Evolutionary conservation across 37 sponge, comb jelly and placozoan species (phyloP), one percentile per base, ranked within the genome.

Genomic region (Mnemiopsis leidyi): DNA sequence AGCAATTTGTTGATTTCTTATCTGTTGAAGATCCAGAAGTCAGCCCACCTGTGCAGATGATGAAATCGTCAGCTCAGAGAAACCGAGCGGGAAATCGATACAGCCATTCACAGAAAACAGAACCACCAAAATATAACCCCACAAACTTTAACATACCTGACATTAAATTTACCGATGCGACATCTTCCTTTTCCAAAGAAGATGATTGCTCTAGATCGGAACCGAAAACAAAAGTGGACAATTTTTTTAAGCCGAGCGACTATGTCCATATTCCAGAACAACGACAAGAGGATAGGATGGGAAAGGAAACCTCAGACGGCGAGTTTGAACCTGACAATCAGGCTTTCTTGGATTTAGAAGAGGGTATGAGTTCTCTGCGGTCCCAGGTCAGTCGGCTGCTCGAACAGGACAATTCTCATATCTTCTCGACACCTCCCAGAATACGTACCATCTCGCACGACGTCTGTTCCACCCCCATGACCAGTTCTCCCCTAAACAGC

Each of bases 401-500:
- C 3, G 75, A 71, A 5, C 30, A 71, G 5, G 68, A 67, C 20
- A 67, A 13, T 67, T 48, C 61, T 13, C 61, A 48, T 13, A 5
- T 48, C 61, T 48, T 48, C 61, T 48, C 61, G 5, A 18, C 61
- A 5, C 61, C 61, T 13, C 9, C 13, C 61, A 13, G 61, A 13
- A 48, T 48, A 5, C 5, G 61, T 5, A 48, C 61, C 61, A 5
- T 48, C 9, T 48, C 61, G 13, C 61, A 48, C 13, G 61, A 48
- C 61, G 61, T 48, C 13, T 48, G 61, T 13, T 48, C 61, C 34
- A 77, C 79, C 21, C 79, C 79, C 21, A 77, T 31, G 32, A 77
- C 79, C 34, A 77, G 79, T 32, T 77, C 79, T 32, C 79, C 79
- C 1, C 26, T 77, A 0, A 32, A 77, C 79, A 77, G 36, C 36